Evolutionary conservation across 2,113 vertebrate species (phyloP).

Genomic region (Suncus etruscus): DNA sequence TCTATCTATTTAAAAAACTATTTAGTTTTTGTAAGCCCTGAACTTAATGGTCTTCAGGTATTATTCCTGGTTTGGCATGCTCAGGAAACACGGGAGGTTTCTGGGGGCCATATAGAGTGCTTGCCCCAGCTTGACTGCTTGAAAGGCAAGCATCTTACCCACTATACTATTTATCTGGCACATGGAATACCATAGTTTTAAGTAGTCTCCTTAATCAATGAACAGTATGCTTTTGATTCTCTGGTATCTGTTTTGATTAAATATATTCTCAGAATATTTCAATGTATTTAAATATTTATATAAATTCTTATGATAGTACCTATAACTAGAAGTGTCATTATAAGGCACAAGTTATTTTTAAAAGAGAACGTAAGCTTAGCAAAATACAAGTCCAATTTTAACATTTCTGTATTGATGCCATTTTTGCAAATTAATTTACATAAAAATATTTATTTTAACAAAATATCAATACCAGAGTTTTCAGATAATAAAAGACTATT

Average conservation of each 20-base stretch:
- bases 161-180: too few species aligned
- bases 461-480: slow-evolving; percentile 55
- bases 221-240: slow-evolving; percentile 1
- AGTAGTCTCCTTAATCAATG: slow-evolving; percentile 26
- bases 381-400: not conserved
- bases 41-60: too few species aligned
- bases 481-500: slow-evolving; percentile 43
- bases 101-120: too few species aligned
- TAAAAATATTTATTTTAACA: slow-evolving; percentile 58
- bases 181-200: slow-evolving; percentile 11
- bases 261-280: not conserved
- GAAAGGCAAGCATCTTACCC: too few species aligned
- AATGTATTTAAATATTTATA: slow-evolving; percentile 51
- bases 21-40: too few species aligned
- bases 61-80: too few species aligned
- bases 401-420: not conserved
- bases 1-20: too few species aligned
- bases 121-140: too few species aligned
- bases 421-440: not conserved
- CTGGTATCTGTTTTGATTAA: slow-evolving; percentile 49
- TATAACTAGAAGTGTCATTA: slow-evolving; percentile 54
- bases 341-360: not conserved
- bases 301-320: not conserved
- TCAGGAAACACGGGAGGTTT: too few species aligned
- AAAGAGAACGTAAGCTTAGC: not conserved